These are phyloP conservation scores for Pollenia angustigena DNA, from an alignment of 2,888 invertebrate species.

Conservation along the genomic window DNA sequence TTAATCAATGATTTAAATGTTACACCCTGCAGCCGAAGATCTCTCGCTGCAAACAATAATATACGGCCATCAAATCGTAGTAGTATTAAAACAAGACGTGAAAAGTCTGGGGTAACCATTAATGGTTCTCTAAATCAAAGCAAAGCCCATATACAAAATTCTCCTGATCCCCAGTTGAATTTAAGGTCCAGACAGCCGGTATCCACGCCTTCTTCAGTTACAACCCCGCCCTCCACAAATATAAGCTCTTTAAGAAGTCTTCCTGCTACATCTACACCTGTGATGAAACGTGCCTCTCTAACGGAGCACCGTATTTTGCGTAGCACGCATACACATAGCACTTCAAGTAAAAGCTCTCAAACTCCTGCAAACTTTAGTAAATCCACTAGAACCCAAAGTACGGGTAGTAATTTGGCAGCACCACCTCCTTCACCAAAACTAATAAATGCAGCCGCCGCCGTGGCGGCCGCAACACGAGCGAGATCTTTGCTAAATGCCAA, in stretches of 20 bases:
- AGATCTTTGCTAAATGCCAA: conserved; percentile 71
- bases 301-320: conserved; percentile 74
- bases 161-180: conserved; percentile 48
- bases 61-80: conserved; percentile 35
- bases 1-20: conserved; percentile 60
- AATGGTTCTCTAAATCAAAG: conserved; percentile 45
- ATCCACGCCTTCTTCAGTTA: neutral
- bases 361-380: conserved; percentile 76
- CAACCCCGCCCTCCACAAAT: conserved; percentile 9
- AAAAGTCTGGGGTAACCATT: conserved; percentile 23
- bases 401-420: conserved; percentile 76
- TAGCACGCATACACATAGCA: conserved; percentile 69
- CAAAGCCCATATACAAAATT: conserved; percentile 39
- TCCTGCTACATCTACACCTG: conserved; percentile 61
- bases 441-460: conserved; percentile 77
- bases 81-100: conserved; percentile 58
- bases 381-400: conserved; percentile 77
- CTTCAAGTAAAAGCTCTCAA: conserved; percentile 69
- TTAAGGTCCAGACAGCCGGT: conserved; percentile 63
- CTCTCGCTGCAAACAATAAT: conserved; percentile 28
- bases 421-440: conserved; percentile 81
- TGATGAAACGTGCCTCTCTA: conserved; percentile 71
- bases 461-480: conserved; percentile 75
- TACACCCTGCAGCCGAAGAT: conserved; percentile 56
- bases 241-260: conserved; percentile 34